A percentile compares a stretch with the other conserved stretches of the same genome.
Evolutionary conservation across 2,888 invertebrate genomes (phyloP).

Genomic region (Altica lythri): DNA sequence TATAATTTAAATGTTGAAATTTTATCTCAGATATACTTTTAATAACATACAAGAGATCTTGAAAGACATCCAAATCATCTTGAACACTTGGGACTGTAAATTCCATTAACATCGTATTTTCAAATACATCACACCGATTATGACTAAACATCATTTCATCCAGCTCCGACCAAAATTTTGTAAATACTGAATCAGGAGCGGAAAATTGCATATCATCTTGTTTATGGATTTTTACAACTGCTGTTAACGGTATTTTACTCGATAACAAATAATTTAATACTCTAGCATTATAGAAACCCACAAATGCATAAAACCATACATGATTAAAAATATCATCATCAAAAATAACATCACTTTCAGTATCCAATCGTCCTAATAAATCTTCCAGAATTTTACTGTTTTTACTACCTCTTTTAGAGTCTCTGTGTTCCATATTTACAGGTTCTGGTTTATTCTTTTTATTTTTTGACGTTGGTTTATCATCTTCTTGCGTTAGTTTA

Average conservation of each 20-base stretch:
- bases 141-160: slow-evolving; percentile 32
- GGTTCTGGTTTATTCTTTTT: no score
- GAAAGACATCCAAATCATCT: slow-evolving; percentile 26
- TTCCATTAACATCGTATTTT: slow-evolving; percentile 43
- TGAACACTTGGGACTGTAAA: slow-evolving; percentile 19
- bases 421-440: no score
- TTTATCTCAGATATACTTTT: slow-evolving; percentile 43
- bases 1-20: slow-evolving; percentile 43
- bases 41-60: slow-evolving; percentile 38
- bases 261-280: slow-evolving; percentile 36
- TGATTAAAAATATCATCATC: slow-evolving; percentile 44
- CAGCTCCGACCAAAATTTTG: slow-evolving; percentile 32
- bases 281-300: slow-evolving; percentile 38
- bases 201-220: background rate
- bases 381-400: no score
- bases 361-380: no score
- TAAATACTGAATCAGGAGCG: background rate
- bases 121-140: slow-evolving; percentile 23
- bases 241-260: slow-evolving; percentile 36
- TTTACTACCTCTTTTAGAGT: no score
- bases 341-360: slow-evolving; percentile 39
- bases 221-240: slow-evolving; percentile 32
- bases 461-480: slow-evolving; percentile 28
- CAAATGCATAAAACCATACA: slow-evolving; percentile 42
- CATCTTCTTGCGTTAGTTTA: slow-evolving; percentile 36